Conservation (phyloP, 2,888 invertebrate species). For the Heliconius cydno region DNA sequence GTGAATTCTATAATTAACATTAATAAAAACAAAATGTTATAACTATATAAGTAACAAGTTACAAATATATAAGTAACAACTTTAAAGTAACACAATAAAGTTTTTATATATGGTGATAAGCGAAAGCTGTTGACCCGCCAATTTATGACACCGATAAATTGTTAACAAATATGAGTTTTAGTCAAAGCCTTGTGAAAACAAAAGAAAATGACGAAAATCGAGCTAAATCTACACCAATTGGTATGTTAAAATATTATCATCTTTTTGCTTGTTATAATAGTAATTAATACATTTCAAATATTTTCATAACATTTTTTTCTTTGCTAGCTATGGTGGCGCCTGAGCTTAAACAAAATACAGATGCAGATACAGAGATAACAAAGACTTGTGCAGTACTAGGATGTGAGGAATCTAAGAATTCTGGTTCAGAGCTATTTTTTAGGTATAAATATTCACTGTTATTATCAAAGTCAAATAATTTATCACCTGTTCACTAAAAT, state of each 20-base stretch:
- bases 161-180: constrained; percentile 63
- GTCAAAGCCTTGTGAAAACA: constrained; percentile 63
- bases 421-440: constrained; percentile 72
- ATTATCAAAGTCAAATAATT: neutral
- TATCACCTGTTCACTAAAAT: neutral
- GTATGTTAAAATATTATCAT: constrained; percentile 53
- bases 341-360: constrained; percentile 72
- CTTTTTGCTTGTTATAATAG: neutral
- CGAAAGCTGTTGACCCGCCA: constrained; percentile 35
- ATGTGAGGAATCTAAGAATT: constrained; percentile 75
- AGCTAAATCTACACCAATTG: constrained; percentile 72
- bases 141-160: constrained; percentile 43
- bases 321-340: constrained; percentile 78
- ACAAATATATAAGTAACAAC: neutral
- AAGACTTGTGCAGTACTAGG: constrained; percentile 77
- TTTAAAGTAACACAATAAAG: constrained; percentile 8
- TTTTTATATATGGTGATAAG: neutral
- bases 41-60: constrained; percentile 1
- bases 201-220: constrained; percentile 73
- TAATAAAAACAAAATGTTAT: constrained; percentile 3
- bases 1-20: neutral
- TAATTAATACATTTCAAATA: neutral
- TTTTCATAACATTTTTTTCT: constrained; percentile 11
- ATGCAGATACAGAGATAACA: constrained; percentile 68
- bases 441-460: constrained; percentile 55